These are phyloP conservation scores for Colius striatus DNA, from an alignment of 2,113 vertebrate genomes.

Conservation along the genomic window DNA sequence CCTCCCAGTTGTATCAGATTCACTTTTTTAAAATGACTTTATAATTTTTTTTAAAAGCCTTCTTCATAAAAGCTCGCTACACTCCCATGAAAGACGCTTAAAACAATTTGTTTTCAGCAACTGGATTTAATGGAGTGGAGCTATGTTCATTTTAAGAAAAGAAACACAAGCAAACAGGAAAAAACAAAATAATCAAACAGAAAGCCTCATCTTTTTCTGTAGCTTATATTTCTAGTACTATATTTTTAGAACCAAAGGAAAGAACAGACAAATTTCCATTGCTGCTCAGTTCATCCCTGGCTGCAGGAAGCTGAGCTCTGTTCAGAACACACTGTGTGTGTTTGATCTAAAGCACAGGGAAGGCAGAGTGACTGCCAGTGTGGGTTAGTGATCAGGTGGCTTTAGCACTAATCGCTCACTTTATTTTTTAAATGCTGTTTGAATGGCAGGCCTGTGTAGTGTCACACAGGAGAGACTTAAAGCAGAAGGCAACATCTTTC, in stretches of 20 bases:
- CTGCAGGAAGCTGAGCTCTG: neutral
- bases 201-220: neutral
- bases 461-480: neutral
- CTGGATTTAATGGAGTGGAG: neutral
- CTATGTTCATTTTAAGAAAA: neutral
- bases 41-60: neutral
- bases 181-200: neutral
- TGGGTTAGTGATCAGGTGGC: fast-evolving
- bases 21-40: neutral
- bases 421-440: neutral
- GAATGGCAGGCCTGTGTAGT: neutral
- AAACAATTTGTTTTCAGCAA: neutral
- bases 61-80: neutral
- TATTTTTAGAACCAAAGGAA: neutral
- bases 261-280: neutral
- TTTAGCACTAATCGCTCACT: neutral
- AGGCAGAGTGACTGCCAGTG: fast-evolving
- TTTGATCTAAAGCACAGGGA: too few relatives aligned
- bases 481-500: fast-evolving
- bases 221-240: neutral
- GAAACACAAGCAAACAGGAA: neutral
- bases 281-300: neutral
- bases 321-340: fast-evolving
- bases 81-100: neutral
- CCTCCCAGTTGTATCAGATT: neutral